A percentile compares a stretch with the other conserved stretches of the same genome.
These are phyloP conservation scores for Gila orcuttii DNA, from an alignment of 2,113 vertebrate genomes.

Conservation along the genomic window DNA sequence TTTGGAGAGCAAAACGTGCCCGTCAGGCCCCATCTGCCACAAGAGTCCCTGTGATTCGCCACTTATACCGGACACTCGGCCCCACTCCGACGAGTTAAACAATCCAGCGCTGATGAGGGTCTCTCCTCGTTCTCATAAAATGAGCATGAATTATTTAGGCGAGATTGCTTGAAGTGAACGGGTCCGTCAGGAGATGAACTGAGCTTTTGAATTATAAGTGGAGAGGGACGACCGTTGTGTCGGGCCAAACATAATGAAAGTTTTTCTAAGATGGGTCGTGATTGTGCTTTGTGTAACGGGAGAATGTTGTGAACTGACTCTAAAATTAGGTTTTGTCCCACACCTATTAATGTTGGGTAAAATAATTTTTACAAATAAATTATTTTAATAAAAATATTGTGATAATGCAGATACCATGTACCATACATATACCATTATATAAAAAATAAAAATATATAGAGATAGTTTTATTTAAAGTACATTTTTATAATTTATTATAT, in stretches of 20 bases:
- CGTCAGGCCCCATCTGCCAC: constrained; percentile 78
- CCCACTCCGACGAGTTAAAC: constrained; percentile 74
- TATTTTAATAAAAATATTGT: background rate
- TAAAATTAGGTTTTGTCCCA: background rate
- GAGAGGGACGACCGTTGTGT: constrained; percentile 55
- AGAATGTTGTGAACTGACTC: background rate
- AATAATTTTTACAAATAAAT: background rate
- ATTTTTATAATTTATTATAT: no score
- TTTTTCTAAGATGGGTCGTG: constrained; percentile 63
- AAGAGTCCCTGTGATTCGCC: constrained; percentile 72
- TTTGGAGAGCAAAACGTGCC: constrained; percentile 78
- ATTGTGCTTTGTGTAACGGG: background rate
- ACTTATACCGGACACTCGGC: constrained; percentile 69
- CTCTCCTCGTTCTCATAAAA: background rate
- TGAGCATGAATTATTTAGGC: constrained; percentile 19
- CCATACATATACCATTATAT: no score
- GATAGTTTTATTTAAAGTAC: no score
- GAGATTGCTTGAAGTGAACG: constrained; percentile 62
- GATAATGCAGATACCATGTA: background rate
- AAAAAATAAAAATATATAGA: no score
- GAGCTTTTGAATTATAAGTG: constrained; percentile 70
- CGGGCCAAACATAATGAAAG: constrained; percentile 63
- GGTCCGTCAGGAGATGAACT: constrained; percentile 52
- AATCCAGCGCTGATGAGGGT: constrained; percentile 57
- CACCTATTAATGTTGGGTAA: background rate